These are phyloP conservation scores for Drosophila testacea DNA, from an alignment of 2,888 invertebrate species.

Conservation along the genomic window DNA sequence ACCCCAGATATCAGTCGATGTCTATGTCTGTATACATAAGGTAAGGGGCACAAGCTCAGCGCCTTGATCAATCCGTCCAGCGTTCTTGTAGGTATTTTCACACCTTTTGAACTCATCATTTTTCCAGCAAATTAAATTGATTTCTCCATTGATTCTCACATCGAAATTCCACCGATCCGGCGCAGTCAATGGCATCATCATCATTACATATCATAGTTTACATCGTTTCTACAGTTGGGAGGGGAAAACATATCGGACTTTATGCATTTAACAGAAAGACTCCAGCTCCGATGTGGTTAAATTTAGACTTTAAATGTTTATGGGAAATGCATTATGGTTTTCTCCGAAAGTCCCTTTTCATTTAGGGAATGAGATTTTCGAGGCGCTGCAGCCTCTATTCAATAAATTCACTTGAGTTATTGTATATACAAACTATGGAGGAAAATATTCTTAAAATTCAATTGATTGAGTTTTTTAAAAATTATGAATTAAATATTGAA, in stretches of 20 bases:
- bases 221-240: conserved; percentile 5
- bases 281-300: conserved; percentile 39
- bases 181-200: conserved; percentile 14
- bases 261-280: conserved; percentile 58
- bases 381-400: conserved; percentile 20
- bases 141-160: conserved; percentile 35
- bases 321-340: conserved; percentile 18
- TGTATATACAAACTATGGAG: conserved; percentile 12
- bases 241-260: conserved; percentile 33
- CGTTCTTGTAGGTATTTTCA: conserved; percentile 75
- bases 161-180: conserved; percentile 6
- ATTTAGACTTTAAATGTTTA: conserved; percentile 60
- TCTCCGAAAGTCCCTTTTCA: conserved; percentile 19
- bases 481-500: not conserved
- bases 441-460: not conserved
- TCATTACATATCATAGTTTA: conserved; percentile 44
- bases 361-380: conserved; percentile 16
- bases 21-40: conserved; percentile 8
- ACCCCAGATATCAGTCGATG: not conserved
- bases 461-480: not conserved
- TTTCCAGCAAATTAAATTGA: conserved; percentile 58
- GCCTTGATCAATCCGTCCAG: conserved; percentile 58
- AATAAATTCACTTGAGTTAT: conserved; percentile 24
- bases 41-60: conserved; percentile 47
- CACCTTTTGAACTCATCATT: conserved; percentile 67